Conservation (phyloP, 2,113 vertebrate genomes). For the Setophaga coronata region DNA sequence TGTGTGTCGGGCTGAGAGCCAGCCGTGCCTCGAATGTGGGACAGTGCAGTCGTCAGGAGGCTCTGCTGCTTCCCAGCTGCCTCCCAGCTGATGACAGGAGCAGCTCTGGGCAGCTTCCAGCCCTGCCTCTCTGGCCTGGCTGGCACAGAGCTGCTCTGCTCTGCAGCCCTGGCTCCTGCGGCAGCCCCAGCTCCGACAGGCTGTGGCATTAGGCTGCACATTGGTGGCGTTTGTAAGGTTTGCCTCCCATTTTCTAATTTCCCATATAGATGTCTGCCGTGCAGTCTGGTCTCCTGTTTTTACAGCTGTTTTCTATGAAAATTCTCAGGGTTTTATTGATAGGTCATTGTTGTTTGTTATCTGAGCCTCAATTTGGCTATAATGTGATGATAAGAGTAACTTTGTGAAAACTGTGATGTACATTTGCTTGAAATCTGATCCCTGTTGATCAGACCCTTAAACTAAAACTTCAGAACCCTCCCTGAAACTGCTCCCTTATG, state of each 20-base stretch:
- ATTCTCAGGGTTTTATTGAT: constrained; percentile 44
- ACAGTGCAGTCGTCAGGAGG: neutral
- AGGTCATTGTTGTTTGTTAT: constrained; percentile 23
- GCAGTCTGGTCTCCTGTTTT: constrained; percentile 18
- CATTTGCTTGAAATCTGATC: neutral
- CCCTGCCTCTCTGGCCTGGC: accelerated
- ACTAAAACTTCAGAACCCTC: neutral
- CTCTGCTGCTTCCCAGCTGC: neutral
- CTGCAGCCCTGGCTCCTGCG: neutral
- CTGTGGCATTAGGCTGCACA: neutral
- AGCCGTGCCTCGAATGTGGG: neutral
- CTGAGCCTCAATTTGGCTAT: neutral
- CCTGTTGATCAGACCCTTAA: neutral
- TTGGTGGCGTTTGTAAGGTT: neutral
- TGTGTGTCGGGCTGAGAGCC: neutral
- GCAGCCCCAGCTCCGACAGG: neutral
- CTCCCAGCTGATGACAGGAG: neutral
- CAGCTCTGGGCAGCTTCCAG: neutral
- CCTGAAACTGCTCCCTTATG: neutral
- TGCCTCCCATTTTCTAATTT: neutral
- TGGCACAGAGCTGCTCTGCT: neutral
- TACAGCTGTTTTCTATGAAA: constrained; percentile 42
- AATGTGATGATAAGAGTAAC: neutral
- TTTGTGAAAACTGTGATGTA: neutral
- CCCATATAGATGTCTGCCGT: neutral